A percentile compares a stretch with the other conserved stretches of the same genome.
These are phyloP conservation scores for Hyperoplus lanceolatus DNA, from an alignment of 2,797 vertebrate genomes.

Conservation along the genomic window DNA sequence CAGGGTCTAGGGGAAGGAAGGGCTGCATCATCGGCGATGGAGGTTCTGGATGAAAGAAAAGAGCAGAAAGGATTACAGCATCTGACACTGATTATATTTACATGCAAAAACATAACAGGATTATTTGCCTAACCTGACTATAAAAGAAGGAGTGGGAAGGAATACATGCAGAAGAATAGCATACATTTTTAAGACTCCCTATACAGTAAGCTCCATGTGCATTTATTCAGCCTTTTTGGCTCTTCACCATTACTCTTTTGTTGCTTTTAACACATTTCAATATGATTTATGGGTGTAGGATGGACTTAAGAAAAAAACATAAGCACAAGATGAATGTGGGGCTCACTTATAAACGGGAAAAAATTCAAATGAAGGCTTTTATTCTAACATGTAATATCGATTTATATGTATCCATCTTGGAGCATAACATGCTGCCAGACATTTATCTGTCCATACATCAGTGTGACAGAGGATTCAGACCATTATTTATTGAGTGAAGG, in stretches of 20 bases:
- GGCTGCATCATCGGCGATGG: constrained; percentile 57
- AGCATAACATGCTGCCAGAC: constrained; percentile 27
- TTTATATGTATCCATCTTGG: constrained; percentile 24
- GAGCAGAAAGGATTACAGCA: constrained; percentile 46
- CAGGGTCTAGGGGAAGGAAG: constrained; percentile 65
- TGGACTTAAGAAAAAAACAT: constrained; percentile 42
- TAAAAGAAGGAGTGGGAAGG: constrained; percentile 41
- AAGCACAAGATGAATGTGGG: constrained; percentile 39
- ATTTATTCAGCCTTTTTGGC: constrained; percentile 44
- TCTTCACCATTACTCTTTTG: constrained; percentile 47
- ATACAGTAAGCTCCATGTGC: constrained; percentile 53
- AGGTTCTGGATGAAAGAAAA: constrained; percentile 57
- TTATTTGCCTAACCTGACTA: constrained; percentile 46
- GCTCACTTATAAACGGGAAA: constrained; percentile 23
- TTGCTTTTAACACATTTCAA: constrained; percentile 48
- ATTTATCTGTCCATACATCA: constrained; percentile 28
- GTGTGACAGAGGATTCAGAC: constrained; percentile 29
- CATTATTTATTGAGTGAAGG: constrained; percentile 39
- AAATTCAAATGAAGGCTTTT: constrained; percentile 47
- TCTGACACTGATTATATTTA: constrained; percentile 40
- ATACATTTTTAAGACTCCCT: constrained; percentile 44
- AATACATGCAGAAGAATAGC: constrained; percentile 35
- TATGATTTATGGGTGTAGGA: constrained; percentile 61
- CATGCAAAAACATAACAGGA: constrained; percentile 54
- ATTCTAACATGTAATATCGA: constrained; percentile 36